Conservation (phyloP, 1,140 invertebrate species). For the Streblospio benedicti region DNA sequence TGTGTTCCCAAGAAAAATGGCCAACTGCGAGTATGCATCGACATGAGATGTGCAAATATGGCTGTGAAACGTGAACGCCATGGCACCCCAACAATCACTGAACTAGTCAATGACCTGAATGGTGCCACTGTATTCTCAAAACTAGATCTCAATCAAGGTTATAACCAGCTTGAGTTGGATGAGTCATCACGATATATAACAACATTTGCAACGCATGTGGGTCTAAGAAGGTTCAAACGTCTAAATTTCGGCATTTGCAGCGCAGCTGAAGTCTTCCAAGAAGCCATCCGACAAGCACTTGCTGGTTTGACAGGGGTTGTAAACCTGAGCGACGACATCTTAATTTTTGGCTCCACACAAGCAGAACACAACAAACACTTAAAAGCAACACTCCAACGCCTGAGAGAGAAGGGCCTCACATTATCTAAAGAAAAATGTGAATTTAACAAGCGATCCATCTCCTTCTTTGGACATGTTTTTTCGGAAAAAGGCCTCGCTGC, state of each 20-base stretch:
- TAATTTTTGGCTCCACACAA: neutral
- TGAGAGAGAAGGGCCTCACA: neutral
- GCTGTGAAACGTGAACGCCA: conserved; percentile 30
- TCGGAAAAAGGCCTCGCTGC: conserved; percentile 1
- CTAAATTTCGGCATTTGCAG: conserved; percentile 19
- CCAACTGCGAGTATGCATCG: conserved; percentile 32
- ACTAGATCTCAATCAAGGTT: conserved; percentile 28
- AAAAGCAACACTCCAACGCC: neutral
- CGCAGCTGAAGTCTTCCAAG: conserved; percentile 20
- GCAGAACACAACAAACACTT: neutral
- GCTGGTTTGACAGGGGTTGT: conserved; percentile 1
- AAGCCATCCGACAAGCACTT: conserved; percentile 10
- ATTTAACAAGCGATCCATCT: neutral
- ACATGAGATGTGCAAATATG: conserved; percentile 29
- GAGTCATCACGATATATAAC: conserved; percentile 26
- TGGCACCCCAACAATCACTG: conserved; percentile 31
- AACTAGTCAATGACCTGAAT: conserved; percentile 26
- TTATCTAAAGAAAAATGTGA: conserved; percentile 1
- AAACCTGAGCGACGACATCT: conserved; percentile 18
- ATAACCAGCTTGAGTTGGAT: conserved; percentile 29
- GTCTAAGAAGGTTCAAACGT: conserved; percentile 18
- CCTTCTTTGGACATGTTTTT: neutral
- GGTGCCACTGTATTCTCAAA: conserved; percentile 27
- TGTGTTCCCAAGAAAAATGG: conserved; percentile 26
- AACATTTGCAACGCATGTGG: conserved; percentile 23